Percentiles rank a stretch among this genome's conserved stretches.
These are phyloP conservation scores for Brotogeris chrysoptera DNA, from an alignment of 2,797 vertebrate genomes.

Conservation along the genomic window DNA sequence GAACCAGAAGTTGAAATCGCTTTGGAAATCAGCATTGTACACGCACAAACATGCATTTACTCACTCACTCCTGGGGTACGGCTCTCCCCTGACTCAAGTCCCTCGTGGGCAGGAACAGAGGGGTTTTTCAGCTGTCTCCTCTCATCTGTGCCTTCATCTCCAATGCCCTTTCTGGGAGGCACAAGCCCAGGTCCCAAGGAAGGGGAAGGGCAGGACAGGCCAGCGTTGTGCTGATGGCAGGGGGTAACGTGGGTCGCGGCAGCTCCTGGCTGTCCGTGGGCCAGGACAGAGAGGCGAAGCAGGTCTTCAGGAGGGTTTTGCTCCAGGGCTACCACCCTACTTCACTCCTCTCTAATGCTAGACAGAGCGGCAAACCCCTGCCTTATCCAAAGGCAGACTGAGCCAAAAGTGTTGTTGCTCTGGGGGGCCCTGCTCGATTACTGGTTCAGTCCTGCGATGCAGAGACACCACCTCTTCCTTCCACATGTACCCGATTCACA, in stretches of 20 bases:
- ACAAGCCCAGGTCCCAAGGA: neutral
- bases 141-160: rapidly evolving
- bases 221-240: neutral
- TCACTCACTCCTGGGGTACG: neutral
- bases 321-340: neutral
- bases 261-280: neutral
- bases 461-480: neutral
- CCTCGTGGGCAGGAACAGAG: rapidly evolving
- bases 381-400: neutral
- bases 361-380: neutral
- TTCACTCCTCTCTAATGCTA: rapidly evolving
- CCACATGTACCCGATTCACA: rapidly evolving
- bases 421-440: neutral
- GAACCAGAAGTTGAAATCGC: neutral
- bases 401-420: neutral
- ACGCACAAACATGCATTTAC: rapidly evolving
- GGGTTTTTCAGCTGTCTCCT: neutral
- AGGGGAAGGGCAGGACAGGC: neutral
- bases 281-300: neutral
- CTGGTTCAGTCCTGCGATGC: rapidly evolving
- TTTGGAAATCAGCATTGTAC: neutral
- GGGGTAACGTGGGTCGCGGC: rapidly evolving
- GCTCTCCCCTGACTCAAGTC: neutral
- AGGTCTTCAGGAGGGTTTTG: neutral
- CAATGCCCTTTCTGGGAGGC: rapidly evolving